Evolutionary conservation across 2,797 vertebrate species (phyloP), one percentile per base, ranked within the genome.

Genomic region (Petrocephalus sullivani): DNA sequence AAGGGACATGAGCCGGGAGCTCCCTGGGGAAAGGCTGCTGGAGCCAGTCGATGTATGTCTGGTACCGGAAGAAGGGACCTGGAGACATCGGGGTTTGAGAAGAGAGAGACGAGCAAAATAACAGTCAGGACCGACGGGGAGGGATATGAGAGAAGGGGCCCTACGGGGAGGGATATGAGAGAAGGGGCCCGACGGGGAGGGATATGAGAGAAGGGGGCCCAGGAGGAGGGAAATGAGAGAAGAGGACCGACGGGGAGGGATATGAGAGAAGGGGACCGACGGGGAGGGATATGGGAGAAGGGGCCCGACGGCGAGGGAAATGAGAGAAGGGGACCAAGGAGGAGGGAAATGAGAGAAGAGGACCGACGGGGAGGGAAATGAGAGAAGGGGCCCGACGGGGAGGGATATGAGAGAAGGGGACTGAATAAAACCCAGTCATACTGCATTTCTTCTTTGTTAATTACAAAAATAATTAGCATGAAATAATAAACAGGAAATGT

Each of bases 21-120:
- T 91, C 90, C 51, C 89, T 92, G 0, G 97, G 95, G 88, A 91
- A 93, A 0, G 95, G 94, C 94, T 98, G 97, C 56, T 90, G 93
- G 91, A 98, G 91, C 98, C 98, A 98, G 91, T 98, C 97, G 2
- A 91, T 10, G 88, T 96, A 97, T 0, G 97, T 98, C 92, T 97
- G 95, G 91, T 96, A 98, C 64, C 97, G 96, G 91, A 96, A 98
- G 93, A 98, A 98, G 0, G 97, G 97, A 61, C 97, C 97, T 98
- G 92, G 4, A 41, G 89, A n/a, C n/a, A n/a, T 21, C 83, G 78
- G 60, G 37, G 71, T 49, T 16, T 19, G 7, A 78, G 60, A 87
- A 71, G 2, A 57, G 60, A 56, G 85, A 64, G 71, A 90, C 23
- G n/a, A 88, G 12, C 51, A 54, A 88, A 64, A 89, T 2, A 51